Base-by-base conservation (phyloP, 1,140 invertebrate species). In the Babylonia areolata region DNA sequence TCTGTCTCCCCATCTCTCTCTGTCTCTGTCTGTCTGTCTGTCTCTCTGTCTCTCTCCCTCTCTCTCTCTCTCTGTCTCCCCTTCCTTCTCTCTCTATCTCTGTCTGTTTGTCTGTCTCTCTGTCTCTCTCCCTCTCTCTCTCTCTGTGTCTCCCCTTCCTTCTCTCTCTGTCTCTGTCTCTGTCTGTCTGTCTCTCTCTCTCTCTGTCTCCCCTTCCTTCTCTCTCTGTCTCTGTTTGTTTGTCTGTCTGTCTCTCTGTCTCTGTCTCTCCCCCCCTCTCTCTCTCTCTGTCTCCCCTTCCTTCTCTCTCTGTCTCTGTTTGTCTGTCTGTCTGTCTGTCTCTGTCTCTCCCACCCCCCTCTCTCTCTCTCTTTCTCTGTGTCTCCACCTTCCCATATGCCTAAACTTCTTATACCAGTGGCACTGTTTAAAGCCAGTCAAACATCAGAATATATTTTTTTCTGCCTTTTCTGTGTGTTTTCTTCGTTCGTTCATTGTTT, bases 41-140 rank as follows among this genome's bases (percentile, higher is more conserved):
- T 69, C 64, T 69, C 64, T 69, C 64, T 69, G 9, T 69, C 64
- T 69, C 64, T 69, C 64, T 69, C 64, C 28, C 64, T 69, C 64
- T 69, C 64, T 69, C 64, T 69, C 64, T 69, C 64, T 69, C 64
- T n/a, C n/a, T n/a, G n/a, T n/a, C n/a, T n/a, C n/a, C n/a, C n/a
- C n/a, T n/a, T n/a, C n/a, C n/a, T n/a, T n/a, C n/a, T 73, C 71
- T 73, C 71, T 73, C 31, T 73, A 3, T 9, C 71, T 73, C 6
- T 31, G 20, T 35, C 6, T 37, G 31, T 11, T 1, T 73, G 3
- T 73, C 71, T 73, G 31, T 73, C 71, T 73, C 71, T 73, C 31
- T 73, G 5, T 73, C 35, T 37, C 71, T 37, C 31, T 73, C 71
- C 35, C 71, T 35, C 31, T 73, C 31, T 37, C 12, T 73, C 71